Conservation (phyloP, 2,888 invertebrate species). For the Carabus problematicus region DNA sequence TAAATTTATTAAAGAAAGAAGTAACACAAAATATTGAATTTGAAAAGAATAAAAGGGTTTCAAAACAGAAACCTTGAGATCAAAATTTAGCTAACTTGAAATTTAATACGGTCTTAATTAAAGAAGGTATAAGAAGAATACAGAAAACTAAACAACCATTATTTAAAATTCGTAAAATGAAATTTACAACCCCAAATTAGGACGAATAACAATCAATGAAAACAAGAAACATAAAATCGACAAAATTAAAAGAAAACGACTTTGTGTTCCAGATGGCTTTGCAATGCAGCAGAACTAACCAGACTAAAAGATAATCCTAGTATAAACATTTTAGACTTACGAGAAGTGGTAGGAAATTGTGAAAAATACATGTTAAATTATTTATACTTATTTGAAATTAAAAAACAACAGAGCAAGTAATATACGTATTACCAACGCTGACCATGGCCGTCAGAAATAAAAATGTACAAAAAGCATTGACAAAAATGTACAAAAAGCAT, state of each 20-base stretch:
- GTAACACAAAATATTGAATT: not conserved
- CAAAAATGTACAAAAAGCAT: too few species aligned
- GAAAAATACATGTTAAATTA: too few species aligned
- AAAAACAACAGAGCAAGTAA: too few species aligned
- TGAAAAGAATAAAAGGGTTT: not conserved
- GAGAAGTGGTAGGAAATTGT: too few species aligned
- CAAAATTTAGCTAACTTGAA: not conserved
- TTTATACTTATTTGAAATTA: too few species aligned
- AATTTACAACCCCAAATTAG: slow-evolving; percentile 7
- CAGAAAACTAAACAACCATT: slow-evolving; percentile 5
- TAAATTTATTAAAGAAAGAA: slow-evolving; percentile 1
- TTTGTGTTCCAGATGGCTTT: not conserved
- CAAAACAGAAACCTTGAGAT: slow-evolving; percentile 3
- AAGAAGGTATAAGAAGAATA: not conserved
- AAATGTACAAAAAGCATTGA: too few species aligned
- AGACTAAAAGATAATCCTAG: not conserved
- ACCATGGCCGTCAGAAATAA: too few species aligned
- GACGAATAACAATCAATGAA: slow-evolving; percentile 3
- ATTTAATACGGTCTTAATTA: not conserved
- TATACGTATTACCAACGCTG: too few species aligned
- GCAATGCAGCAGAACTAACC: not conserved
- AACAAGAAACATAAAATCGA: slow-evolving; percentile 5
- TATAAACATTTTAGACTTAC: slow-evolving; percentile 10
- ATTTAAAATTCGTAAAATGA: slow-evolving; percentile 18
- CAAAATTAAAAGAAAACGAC: slow-evolving; percentile 14